Base-by-base conservation (phyloP, 2,797 vertebrate genomes). In the Eurystomus glaucurus region DNA sequence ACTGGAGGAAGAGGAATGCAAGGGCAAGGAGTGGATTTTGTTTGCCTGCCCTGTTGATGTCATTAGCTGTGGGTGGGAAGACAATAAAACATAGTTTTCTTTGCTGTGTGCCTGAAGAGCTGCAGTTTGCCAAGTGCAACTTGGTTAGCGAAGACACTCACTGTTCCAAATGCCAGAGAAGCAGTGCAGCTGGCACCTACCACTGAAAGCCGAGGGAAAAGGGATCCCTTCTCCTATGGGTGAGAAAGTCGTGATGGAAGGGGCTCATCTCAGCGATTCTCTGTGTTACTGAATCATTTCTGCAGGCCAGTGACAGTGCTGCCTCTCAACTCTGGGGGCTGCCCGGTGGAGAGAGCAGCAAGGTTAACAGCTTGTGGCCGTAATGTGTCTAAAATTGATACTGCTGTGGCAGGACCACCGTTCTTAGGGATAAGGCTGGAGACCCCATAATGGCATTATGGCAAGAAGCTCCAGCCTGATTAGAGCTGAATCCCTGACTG, bases 21-120 rank as follows among this genome's bases (percentile, higher is more conserved):
- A 88, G 64, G 52, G 11, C 68, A 78, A 69, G 78, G 68, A 85
- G 71, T 25, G 85, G 71, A 61, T 83, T 91, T 93, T 96, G 43
- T 95, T 94, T 94, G 81, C 85, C 60, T 85, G 75, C 39, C 71
- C 52, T 1, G 4, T 37, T 92, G 92, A 72, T 91, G 78, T 71
- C n/a, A 43, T 87, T 95, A 92, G 46, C 71, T 91, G 88, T 85
- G 66, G 68, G 78, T 77, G 35, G 64, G 20, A 82, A 86, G 48
- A 93, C 83, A 96, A 88, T 87, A 82, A 76, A 82, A 74, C 18
- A 5, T 92, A 91, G 82, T 88, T 89, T 85, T 88, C 58, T 89
- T 85, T 93, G 35, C 66, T 70, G 23, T 80, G 68, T 69, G 62
- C n/a, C 70, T 66, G 54, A 86, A 69, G 83, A 86, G 31, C 72